Conservation (phyloP, 2,797 vertebrate species). For the Poeciliopsis paucimaculata region DNA sequence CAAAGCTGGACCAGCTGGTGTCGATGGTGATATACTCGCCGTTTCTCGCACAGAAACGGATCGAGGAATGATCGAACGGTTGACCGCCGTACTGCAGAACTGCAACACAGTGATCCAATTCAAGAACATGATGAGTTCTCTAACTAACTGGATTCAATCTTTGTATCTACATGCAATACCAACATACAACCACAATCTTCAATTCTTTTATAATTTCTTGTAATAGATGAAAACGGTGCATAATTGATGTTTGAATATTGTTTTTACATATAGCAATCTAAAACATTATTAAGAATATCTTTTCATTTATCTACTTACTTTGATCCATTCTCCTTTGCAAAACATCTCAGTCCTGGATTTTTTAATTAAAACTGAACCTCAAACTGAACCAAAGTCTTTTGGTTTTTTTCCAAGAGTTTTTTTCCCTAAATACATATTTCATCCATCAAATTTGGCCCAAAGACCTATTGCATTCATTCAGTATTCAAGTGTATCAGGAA, state of each 20-base stretch:
- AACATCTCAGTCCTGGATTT: not conserved
- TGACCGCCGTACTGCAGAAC: constrained; percentile 89
- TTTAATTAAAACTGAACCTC: not conserved
- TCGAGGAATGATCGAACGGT: constrained; percentile 93
- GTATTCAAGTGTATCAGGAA: no score
- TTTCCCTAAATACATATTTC: not conserved
- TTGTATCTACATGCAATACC: not conserved
- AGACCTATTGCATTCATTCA: no score
- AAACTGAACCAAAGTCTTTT: not conserved
- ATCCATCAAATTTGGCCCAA: not conserved
- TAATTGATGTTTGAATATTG: no score
- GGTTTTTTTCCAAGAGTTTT: not conserved
- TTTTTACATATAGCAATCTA: not conserved
- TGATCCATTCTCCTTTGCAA: not conserved
- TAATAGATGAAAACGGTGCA: not conserved
- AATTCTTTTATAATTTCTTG: not conserved
- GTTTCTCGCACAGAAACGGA: constrained; percentile 91
- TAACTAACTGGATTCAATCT: not conserved
- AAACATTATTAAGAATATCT: not conserved
- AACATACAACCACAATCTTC: not conserved
- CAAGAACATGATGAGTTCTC: not conserved
- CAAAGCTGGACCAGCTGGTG: constrained; percentile 98
- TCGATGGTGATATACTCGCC: constrained; percentile 95
- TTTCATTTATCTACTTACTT: not conserved
- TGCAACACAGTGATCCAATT: constrained; percentile 25